Conservation (phyloP, 2,888 invertebrate genomes). For the Xiphydria camelus region DNA sequence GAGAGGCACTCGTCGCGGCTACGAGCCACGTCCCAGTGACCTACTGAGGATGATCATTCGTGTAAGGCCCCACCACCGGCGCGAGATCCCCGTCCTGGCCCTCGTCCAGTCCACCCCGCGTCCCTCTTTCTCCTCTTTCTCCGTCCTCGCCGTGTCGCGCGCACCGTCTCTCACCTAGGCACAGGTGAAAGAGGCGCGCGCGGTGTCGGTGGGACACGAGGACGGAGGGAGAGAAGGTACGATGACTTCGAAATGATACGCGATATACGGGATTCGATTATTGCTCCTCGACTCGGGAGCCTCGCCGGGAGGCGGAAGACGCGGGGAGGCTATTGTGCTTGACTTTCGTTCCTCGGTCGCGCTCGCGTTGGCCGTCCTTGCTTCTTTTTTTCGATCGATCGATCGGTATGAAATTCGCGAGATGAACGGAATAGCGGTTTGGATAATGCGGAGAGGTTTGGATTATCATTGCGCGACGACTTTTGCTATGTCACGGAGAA, state of each 20-base stretch:
- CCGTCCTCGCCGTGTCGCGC: neutral
- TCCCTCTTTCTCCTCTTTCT: neutral
- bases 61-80: conserved; percentile 20
- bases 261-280: neutral
- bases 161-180: conserved; percentile 11
- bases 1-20: conserved; percentile 51
- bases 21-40: conserved; percentile 56
- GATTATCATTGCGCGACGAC: too few relatives aligned
- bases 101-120: conserved; percentile 9
- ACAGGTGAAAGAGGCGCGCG: conserved; percentile 39
- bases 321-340: too few relatives aligned
- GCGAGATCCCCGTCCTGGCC: conserved; percentile 11
- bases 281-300: too few relatives aligned
- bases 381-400: too few relatives aligned
- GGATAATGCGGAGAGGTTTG: too few relatives aligned
- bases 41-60: conserved; percentile 49
- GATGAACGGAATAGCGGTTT: too few relatives aligned
- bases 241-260: conserved; percentile 11
- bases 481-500: too few relatives aligned
- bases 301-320: too few relatives aligned
- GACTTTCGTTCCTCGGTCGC: too few relatives aligned
- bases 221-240: conserved; percentile 4
- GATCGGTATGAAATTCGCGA: too few relatives aligned
- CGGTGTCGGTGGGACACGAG: neutral
- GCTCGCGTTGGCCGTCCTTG: too few relatives aligned